Percentiles rank a stretch among this genome's conserved stretches.
These are phyloP conservation scores for Oncorhynchus kisutch DNA, from an alignment of 2,113 vertebrate species.

Conservation along the genomic window DNA sequence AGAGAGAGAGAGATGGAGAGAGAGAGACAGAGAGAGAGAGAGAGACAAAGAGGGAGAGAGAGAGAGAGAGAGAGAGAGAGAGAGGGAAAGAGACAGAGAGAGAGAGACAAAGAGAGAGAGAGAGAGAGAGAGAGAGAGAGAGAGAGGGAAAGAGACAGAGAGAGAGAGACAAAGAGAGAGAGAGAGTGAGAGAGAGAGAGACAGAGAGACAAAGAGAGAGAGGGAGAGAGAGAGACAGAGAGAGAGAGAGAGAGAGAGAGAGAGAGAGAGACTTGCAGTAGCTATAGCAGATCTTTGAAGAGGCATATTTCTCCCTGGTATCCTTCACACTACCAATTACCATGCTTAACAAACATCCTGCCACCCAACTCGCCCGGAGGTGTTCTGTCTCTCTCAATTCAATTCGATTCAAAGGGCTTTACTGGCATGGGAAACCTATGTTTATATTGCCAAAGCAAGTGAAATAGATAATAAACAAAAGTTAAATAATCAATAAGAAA, in stretches of 20 bases:
- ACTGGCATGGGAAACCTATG: too few species aligned
- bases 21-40: too few species aligned
- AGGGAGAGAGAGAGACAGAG: background rate
- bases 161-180: background rate
- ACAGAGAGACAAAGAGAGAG: background rate
- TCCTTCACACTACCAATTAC: conserved; percentile 36
- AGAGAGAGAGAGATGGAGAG: background rate
- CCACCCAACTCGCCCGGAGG: conserved; percentile 23
- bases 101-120: background rate
- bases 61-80: background rate
- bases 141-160: too few species aligned
- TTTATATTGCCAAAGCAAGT: too few species aligned
- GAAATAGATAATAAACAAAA: too few species aligned
- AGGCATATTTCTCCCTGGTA: conserved; percentile 2
- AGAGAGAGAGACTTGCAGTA: background rate
- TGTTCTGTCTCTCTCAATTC: conserved; percentile 10
- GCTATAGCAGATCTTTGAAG: conserved; percentile 14
- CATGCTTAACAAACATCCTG: conserved; percentile 48
- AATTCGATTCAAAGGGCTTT: too few species aligned
- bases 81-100: background rate
- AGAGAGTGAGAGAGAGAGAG: background rate
- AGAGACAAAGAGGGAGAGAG: too few species aligned
- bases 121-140: too few species aligned
- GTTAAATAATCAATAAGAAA: too few species aligned
- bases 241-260: too few species aligned